Evolutionary conservation across 1,140 invertebrate genomes (phyloP), one percentile per base, ranked within the genome.

Genomic region (Drosophila kanapiae): DNA sequence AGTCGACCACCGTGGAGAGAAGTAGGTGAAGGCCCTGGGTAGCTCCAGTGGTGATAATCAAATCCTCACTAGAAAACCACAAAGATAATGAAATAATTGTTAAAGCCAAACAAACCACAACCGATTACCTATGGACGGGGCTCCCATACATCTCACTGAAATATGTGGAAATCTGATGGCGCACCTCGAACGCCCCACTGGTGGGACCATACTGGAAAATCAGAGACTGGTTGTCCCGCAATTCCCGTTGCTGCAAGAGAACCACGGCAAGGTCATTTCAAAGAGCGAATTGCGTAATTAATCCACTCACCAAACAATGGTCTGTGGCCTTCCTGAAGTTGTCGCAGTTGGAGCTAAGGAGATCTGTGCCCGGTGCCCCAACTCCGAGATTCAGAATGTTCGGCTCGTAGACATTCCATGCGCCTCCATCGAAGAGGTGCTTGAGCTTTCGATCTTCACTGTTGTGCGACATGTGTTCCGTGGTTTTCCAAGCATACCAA

Each of bases 1-100:
- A 93, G n/a, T 94, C 93, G 42, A 96, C 92, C 37, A 96, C 72
- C 7, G 94, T 94, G 14, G 93, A 94, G 1, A 95, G 75, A n/a
- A 95, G 78, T 23, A 95, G 70, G 72, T 95, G 94, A 4, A 96
- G 77, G 4, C 95, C 95, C 69, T 95, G 94, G 0, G 95, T 94
- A 4, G 95, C 95, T 3, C 95, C 95, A 53, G 94, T 94, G 1
- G 95, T 96, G 3, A 95, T 91, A 57, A 96, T 94, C 29, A 96
- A 82, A 76, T 95, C 91, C 76, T 95, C 93, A 78, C 95, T 95
- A 54, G 77, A 87, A 40, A 40, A 40, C 33, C 18, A 61, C 53
- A 13, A 37, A 27, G 42, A 11, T 23, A 72, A 60, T 33, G 4
- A 10, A n/a, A 42, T 59, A 71, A 48, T 2, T 16, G 16, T 6